Conservation (phyloP, 2,797 vertebrate genomes). For the Notamacropus eugenii region DNA sequence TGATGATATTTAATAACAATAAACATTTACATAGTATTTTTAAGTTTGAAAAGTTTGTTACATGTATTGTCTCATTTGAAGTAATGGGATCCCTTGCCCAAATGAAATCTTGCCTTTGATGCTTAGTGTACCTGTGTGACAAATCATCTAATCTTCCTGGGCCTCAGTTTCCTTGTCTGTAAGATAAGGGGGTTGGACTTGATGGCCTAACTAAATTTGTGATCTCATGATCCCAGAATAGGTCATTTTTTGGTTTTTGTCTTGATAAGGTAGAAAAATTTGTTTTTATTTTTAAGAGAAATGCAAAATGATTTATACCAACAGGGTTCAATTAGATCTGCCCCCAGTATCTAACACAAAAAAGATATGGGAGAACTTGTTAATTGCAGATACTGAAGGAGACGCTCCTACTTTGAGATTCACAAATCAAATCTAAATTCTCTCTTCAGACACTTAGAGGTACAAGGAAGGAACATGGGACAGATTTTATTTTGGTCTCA, state of each 20-base stretch:
- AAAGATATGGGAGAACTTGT: neutral
- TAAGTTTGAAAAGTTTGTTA: neutral
- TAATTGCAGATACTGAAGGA: neutral
- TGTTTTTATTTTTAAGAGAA: neutral
- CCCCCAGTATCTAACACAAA: neutral
- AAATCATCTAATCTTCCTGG: neutral
- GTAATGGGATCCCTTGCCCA: neutral
- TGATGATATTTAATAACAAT: neutral
- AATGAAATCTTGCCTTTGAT: neutral
- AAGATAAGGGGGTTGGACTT: neutral
- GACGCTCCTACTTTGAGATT: neutral
- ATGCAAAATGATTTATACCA: neutral
- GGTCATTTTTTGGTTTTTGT: neutral
- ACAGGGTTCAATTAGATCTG: neutral
- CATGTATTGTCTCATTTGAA: neutral
- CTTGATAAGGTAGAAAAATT: neutral
- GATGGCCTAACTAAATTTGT: neutral
- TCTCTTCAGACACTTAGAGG: neutral
- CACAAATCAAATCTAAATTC: neutral
- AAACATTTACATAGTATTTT: neutral
- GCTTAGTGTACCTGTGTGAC: neutral
- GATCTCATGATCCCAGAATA: neutral
- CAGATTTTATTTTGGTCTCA: neutral
- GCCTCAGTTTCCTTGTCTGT: neutral
- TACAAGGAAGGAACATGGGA: neutral